These are phyloP conservation scores for Listronotus oregonensis DNA, from an alignment of 1,140 invertebrate species.

Conservation along the genomic window DNA sequence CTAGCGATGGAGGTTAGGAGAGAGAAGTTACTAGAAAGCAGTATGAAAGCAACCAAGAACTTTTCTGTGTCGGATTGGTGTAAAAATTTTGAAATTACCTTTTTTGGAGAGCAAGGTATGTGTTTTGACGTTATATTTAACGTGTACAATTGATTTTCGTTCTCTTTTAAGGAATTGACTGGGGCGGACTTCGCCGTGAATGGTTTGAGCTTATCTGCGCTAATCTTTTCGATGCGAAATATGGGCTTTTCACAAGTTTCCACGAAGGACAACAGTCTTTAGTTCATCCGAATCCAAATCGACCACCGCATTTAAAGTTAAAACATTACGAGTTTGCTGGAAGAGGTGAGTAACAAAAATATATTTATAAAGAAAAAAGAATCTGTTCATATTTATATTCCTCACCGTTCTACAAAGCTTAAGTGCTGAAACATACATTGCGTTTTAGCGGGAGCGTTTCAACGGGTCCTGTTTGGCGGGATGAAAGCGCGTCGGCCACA, in stretches of 20 bases:
- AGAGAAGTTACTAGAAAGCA: slow-evolving; percentile 80
- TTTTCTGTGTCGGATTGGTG: slow-evolving; percentile 85
- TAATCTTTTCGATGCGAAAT: slow-evolving; percentile 81
- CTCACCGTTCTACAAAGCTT: too few species aligned
- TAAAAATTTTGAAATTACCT: slow-evolving; percentile 89
- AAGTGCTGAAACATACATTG: too few species aligned
- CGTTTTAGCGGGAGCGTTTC: too few species aligned
- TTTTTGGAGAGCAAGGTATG: slow-evolving; percentile 86
- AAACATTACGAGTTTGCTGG: slow-evolving; percentile 94
- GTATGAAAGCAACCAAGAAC: slow-evolving; percentile 83
- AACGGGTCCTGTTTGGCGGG: too few species aligned
- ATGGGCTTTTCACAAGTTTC: slow-evolving; percentile 83
- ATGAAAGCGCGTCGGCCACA: too few species aligned
- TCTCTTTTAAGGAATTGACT: slow-evolving; percentile 77
- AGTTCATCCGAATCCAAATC: slow-evolving; percentile 86
- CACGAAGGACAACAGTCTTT: slow-evolving; percentile 82
- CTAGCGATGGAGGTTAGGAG: slow-evolving; percentile 80
- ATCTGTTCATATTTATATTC: too few species aligned
- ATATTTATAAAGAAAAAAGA: too few species aligned
- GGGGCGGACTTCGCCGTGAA: slow-evolving; percentile 89
- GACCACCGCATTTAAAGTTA: slow-evolving; percentile 75
- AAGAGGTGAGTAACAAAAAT: slow-evolving; percentile 62
- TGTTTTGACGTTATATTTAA: not conserved
- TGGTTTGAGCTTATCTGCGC: slow-evolving; percentile 92
- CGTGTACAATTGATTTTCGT: not conserved